These are phyloP conservation scores for Acanthisitta chloris DNA, from an alignment of 2,113 vertebrate genomes.

Conservation along the genomic window DNA sequence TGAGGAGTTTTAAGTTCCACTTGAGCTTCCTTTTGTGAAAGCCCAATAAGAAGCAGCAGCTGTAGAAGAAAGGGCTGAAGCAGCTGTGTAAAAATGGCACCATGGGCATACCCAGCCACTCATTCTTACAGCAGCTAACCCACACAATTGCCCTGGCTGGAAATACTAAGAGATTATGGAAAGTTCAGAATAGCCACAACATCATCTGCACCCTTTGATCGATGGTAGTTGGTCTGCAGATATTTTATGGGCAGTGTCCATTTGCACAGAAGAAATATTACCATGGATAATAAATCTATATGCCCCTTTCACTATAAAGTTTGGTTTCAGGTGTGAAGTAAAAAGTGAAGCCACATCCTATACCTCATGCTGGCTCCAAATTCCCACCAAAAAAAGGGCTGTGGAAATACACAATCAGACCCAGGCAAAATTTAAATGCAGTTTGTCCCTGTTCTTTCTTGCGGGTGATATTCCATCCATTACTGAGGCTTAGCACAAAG, in stretches of 20 bases:
- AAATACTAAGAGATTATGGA: background rate
- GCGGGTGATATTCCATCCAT: background rate
- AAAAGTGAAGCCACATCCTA: background rate
- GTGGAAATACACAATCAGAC: background rate
- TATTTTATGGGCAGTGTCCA: background rate
- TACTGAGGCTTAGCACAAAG: background rate
- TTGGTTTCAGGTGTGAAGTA: background rate
- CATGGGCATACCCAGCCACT: background rate
- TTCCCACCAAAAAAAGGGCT: background rate
- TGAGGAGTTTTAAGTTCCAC: background rate
- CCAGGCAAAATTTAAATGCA: background rate
- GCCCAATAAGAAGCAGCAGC: background rate
- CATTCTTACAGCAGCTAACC: background rate
- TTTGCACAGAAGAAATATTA: background rate
- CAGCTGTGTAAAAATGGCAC: background rate
- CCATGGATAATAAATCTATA: background rate
- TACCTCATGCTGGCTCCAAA: background rate
- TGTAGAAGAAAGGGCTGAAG: background rate
- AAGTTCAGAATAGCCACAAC: background rate
- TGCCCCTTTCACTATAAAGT: background rate
- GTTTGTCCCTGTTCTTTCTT: background rate
- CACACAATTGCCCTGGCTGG: background rate
- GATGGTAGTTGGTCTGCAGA: background rate
- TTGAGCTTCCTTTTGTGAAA: background rate
- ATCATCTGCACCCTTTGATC: background rate